Percentiles rank a stretch among this genome's conserved stretches.
These are phyloP conservation scores for Oreonectes daqikongensis DNA, from an alignment of 2,797 vertebrate species.

Conservation along the genomic window DNA sequence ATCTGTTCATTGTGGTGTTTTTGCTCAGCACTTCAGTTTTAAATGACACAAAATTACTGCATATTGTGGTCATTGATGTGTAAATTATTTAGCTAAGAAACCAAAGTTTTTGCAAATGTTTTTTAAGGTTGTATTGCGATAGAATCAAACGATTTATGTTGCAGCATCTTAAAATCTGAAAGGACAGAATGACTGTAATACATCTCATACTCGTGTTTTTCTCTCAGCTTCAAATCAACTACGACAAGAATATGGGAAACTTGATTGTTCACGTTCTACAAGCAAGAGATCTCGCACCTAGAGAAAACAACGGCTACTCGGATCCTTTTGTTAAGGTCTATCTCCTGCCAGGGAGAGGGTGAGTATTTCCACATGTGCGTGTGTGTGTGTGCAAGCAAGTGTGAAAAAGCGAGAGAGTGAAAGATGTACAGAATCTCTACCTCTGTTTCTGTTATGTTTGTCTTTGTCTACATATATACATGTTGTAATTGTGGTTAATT, in stretches of 20 bases:
- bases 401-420: slow-evolving; percentile 16
- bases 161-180: neutral
- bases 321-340: slow-evolving; percentile 99
- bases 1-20: neutral
- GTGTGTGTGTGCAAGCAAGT: neutral
- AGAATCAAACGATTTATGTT: too few relatives aligned
- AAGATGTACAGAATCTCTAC: neutral
- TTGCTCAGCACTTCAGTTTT: neutral
- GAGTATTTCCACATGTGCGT: slow-evolving; percentile 65
- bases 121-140: too few relatives aligned
- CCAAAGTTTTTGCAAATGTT: too few relatives aligned
- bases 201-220: slow-evolving; percentile 10
- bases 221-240: slow-evolving; percentile 95
- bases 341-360: slow-evolving; percentile 96
- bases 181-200: neutral
- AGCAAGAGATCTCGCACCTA: slow-evolving; percentile 91
- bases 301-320: slow-evolving; percentile 96
- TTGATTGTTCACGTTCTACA: slow-evolving; percentile 97
- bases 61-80: too few relatives aligned
- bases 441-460: slow-evolving; percentile 32
- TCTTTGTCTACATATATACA: slow-evolving; percentile 14
- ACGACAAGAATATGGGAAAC: slow-evolving; percentile 95
- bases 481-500: slow-evolving; percentile 23
- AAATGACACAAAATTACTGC: too few relatives aligned
- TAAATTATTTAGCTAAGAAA: too few relatives aligned